Evolutionary conservation across 64 coral and sea anemone species (phyloP), one percentile per base, ranked within the genome.

Genomic region (Pocillopora damicornis): DNA sequence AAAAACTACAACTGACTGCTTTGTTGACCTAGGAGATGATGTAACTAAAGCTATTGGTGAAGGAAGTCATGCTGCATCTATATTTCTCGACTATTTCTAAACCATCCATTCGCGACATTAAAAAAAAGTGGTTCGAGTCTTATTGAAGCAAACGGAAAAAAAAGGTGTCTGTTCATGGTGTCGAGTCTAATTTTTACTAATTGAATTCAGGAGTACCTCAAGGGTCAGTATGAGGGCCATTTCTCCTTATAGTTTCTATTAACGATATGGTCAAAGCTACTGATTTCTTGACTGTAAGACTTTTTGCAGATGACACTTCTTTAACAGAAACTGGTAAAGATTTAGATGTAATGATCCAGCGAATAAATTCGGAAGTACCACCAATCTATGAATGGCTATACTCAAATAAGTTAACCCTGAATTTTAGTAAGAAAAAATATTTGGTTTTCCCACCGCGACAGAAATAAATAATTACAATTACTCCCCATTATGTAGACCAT

Each of bases 261-360:
- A 77, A 76, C 18, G 58, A 87, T 67, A 9, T 88, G 60, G 74
- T 15, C 25, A 58, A 76, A 76, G 86, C 86, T 36, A 88, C 73
- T 18, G 36, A 61, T 37, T 61, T 61, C 58, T 76, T 88, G 60
- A 62, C 74, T 38, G 1, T 64, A 76, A 76, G 74, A 76, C 73
- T 88, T 20, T 88, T 88, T 88, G 86, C 73, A 76, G 86, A 77
- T 37, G 86, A 88, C 35, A 88, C 59, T 76, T 88, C 86, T 37
- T 63, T 88, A 37, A 72, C 82, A 68, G 62, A 42, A 37, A 66
- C 61, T 66, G 81, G 60, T 23, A 51, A 51, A 42, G 78, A 80
- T 22, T 51, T 59, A 10, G 14, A 37, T 45, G 36, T 30, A 30
- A 30, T 30, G 30, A 30, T 30, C 30, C 30, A 30, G 30, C 30